A percentile compares a stretch with the other conserved stretches of the same genome.
phyloP scores from a whole-genome alignment of 30 jellyfish, hydroid and myxozoan genomes.

The Rhopilema esculentum region DNA sequence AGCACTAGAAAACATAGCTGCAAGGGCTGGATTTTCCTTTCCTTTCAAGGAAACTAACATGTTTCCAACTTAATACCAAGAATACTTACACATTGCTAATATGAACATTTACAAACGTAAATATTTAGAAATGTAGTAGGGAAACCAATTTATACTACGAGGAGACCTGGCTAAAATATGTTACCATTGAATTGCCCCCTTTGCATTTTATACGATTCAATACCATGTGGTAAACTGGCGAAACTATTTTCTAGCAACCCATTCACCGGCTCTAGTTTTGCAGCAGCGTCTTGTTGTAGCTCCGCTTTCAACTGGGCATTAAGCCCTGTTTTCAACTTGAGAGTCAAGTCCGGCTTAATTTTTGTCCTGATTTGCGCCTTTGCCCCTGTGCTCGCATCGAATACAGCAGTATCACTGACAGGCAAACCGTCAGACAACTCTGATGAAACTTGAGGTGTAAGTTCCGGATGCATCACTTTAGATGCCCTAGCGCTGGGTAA shows the following conservation, averaged over 20 bases:
- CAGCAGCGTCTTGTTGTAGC: background rate
- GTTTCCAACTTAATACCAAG: background rate
- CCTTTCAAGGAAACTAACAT: too few relatives aligned
- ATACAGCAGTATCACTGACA: background rate
- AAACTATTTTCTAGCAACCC: slow-evolving; percentile 6
- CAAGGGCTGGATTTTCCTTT: too few relatives aligned
- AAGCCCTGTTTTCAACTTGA: background rate
- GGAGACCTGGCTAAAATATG: background rate
- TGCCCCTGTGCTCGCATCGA: background rate
- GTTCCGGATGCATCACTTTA: slow-evolving; percentile 8
- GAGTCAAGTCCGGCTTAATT: background rate
- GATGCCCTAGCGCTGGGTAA: slow-evolving; percentile 9
- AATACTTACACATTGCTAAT: background rate
- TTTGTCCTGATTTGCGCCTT: background rate
- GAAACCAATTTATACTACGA: too few relatives aligned
- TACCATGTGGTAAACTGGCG: slow-evolving; percentile 6
- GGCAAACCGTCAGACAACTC: slow-evolving; percentile 3
- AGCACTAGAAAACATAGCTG: too few relatives aligned
- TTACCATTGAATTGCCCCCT: slow-evolving; percentile 35
- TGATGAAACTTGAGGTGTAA: slow-evolving; percentile 37
- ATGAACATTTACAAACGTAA: background rate
- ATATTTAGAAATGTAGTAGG: too few relatives aligned
- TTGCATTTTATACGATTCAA: slow-evolving; percentile 12
- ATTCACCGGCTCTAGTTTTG: background rate
- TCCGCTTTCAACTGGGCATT: background rate